A percentile compares a stretch with the other conserved stretches of the same genome.
These are phyloP conservation scores for Procavia capensis DNA, from an alignment of 2,113 vertebrate genomes.

Conservation along the genomic window DNA sequence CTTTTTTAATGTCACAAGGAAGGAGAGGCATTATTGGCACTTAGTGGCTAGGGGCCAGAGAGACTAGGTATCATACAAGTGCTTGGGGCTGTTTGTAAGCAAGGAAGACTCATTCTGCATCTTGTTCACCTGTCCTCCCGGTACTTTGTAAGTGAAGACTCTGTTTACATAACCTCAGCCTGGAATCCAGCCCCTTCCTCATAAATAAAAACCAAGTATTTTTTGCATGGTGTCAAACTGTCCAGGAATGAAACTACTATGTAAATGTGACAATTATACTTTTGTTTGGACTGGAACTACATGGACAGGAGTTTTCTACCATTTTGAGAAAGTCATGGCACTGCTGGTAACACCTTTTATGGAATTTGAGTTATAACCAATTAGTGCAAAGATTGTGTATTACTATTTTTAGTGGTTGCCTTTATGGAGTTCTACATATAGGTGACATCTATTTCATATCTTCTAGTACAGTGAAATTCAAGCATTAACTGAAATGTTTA, in stretches of 20 bases:
- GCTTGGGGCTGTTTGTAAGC: background rate
- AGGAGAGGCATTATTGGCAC: background rate
- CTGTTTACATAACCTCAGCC: background rate
- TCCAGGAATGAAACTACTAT: background rate
- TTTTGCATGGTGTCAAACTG: background rate
- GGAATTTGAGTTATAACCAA: background rate
- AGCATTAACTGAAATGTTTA: constrained; percentile 9
- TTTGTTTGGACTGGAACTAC: background rate
- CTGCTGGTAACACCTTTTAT: background rate
- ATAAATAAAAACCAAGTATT: background rate
- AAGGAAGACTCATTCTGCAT: background rate
- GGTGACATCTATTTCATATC: background rate
- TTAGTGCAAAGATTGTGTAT: background rate
- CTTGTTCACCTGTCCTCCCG: constrained; percentile 6
- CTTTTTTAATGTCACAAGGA: background rate
- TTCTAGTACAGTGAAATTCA: background rate
- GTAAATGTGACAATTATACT: background rate
- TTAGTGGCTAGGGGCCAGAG: background rate
- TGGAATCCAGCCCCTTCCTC: background rate
- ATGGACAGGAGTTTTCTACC: background rate
- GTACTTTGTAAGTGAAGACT: background rate
- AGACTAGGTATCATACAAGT: background rate
- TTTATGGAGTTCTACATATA: background rate
- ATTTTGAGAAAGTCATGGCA: background rate
- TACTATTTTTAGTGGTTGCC: background rate